Evolutionary conservation across 2,113 vertebrate species (phyloP).

Genomic region (Psittacula cyanocephala): DNA sequence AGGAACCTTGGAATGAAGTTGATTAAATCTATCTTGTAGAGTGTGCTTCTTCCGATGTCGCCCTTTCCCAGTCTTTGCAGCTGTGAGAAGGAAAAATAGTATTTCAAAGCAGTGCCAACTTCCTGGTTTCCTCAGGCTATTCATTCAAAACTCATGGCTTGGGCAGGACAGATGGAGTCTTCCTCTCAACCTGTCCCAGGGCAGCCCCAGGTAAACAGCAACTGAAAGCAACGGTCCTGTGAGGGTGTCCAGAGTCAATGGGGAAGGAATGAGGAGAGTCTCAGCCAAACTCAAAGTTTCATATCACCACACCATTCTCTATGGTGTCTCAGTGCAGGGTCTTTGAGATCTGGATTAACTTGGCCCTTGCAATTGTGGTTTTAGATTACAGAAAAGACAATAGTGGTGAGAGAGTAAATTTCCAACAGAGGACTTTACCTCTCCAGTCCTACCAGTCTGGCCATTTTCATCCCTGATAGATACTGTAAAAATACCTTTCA

Average conservation of each 20-base stretch:
- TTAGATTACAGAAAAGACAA: not conserved
- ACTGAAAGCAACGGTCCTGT: not conserved
- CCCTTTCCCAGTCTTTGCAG: not conserved
- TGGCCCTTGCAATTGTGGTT: not conserved
- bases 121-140: not conserved
- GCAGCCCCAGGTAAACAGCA: not conserved
- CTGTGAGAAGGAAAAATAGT: not conserved
- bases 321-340: not conserved
- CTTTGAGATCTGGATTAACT: not conserved
- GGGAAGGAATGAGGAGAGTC: not conserved
- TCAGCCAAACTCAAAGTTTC: not conserved
- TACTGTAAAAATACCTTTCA: not conserved
- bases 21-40: not conserved
- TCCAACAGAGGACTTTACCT: not conserved
- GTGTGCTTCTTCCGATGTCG: accelerated
- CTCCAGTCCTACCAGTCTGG: not conserved
- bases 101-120: not conserved
- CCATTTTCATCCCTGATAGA: not conserved
- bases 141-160: not conserved
- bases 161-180: not conserved
- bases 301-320: not conserved
- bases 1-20: not conserved
- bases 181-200: not conserved
- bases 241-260: not conserved
- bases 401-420: not conserved